A percentile compares a stretch with the other conserved stretches of the same genome.
Conservation (phyloP, 2,797 vertebrate species). For the Argentina silus region DNA sequence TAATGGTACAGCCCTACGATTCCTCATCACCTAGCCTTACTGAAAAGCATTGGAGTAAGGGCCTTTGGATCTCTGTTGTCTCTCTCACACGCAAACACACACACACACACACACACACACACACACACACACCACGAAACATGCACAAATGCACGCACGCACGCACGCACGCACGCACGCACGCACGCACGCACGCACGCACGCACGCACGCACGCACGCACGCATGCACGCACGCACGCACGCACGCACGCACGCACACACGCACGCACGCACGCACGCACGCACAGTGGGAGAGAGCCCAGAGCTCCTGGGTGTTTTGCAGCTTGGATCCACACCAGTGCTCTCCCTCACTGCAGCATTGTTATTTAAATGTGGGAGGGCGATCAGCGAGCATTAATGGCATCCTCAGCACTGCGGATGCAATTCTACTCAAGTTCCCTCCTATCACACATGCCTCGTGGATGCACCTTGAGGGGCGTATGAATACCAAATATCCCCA, state of each 20-base stretch:
- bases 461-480: conserved; percentile 74
- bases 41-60: conserved; percentile 30
- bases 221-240: conserved; percentile 6
- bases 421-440: conserved; percentile 44
- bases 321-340: conserved; percentile 75
- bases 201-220: not conserved
- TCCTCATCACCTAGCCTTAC: conserved; percentile 28
- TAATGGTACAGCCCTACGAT: conserved; percentile 10
- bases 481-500: conserved; percentile 77
- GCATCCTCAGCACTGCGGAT: conserved; percentile 71
- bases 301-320: conserved; percentile 68
- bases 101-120: conserved; percentile 3
- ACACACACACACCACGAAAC: conserved; percentile 1
- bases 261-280: conserved; percentile 16
- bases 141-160: not conserved
- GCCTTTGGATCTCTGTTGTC: conserved; percentile 37
- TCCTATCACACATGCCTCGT: conserved; percentile 58
- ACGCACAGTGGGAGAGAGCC: conserved; percentile 22
- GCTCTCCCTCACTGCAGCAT: conserved; percentile 73
- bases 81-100: not conserved
- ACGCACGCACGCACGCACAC: not conserved
- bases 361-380: conserved; percentile 79
- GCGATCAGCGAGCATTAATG: conserved; percentile 77
- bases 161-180: not conserved
- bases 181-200: not conserved